Conservation (phyloP, 2,888 invertebrate species). For the Anthrax anthrax region DNA sequence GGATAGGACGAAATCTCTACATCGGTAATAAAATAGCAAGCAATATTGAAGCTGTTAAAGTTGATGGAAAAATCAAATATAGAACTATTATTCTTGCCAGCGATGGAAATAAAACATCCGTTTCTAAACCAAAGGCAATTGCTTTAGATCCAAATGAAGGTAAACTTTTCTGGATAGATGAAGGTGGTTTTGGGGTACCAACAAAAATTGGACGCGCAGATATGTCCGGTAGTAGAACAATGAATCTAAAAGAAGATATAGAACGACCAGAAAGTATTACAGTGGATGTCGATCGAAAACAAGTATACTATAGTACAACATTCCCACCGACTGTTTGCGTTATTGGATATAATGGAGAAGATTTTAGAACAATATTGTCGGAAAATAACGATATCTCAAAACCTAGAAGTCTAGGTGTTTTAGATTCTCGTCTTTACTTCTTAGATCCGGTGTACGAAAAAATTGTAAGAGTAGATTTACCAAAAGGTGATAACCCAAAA, state of each 20-base stretch:
- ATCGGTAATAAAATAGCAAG: slow-evolving; percentile 81
- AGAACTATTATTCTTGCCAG: slow-evolving; percentile 78
- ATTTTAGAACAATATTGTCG: slow-evolving; percentile 49
- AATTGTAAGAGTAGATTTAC: slow-evolving; percentile 69
- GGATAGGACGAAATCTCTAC: slow-evolving; percentile 90
- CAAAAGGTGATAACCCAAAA: slow-evolving; percentile 62
- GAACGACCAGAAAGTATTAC: slow-evolving; percentile 72
- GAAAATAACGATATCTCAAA: slow-evolving; percentile 56
- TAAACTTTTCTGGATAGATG: slow-evolving; percentile 91
- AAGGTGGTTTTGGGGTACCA: slow-evolving; percentile 79
- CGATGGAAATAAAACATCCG: slow-evolving; percentile 70
- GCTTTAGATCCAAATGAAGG: slow-evolving; percentile 89
- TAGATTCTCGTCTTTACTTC: slow-evolving; percentile 70
- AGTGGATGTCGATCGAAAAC: slow-evolving; percentile 65
- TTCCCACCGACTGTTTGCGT: slow-evolving; percentile 56
- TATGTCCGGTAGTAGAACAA: slow-evolving; percentile 80
- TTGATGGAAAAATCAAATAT: slow-evolving; percentile 72
- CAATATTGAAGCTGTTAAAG: slow-evolving; percentile 77
- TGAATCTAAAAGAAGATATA: slow-evolving; percentile 54
- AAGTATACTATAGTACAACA: slow-evolving; percentile 77
- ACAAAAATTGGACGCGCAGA: slow-evolving; percentile 80
- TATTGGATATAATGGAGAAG: slow-evolving; percentile 58
- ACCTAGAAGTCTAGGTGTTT: slow-evolving; percentile 68
- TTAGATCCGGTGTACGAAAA: slow-evolving; percentile 83
- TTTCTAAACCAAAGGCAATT: slow-evolving; percentile 75